phyloP scores from a whole-genome alignment of 2,888 invertebrate genomes.

The Ectemnius lituratus region DNA sequence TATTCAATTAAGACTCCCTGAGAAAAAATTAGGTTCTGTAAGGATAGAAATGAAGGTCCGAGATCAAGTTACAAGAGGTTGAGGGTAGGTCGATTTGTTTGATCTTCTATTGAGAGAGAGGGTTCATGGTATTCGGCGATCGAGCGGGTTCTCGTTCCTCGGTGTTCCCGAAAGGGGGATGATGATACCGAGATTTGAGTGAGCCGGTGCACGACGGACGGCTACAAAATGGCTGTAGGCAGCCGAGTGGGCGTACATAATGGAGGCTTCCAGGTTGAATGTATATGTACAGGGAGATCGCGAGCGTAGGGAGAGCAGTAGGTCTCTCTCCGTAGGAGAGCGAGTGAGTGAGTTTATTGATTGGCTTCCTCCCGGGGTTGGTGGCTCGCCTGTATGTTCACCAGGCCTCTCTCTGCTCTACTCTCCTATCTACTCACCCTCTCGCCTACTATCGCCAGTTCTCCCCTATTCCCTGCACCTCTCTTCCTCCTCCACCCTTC shows the following conservation, averaged over 20 bases:
- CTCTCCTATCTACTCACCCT: constrained; percentile 40
- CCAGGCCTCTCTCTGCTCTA: constrained; percentile 54
- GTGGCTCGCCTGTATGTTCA: constrained; percentile 56
- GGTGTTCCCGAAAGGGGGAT: constrained; percentile 35
- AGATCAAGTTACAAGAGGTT: constrained; percentile 10
- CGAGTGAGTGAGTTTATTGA: constrained; percentile 75
- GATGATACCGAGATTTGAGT: constrained; percentile 49
- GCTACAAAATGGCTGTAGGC: constrained; percentile 77
- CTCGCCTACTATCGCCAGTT: constrained; percentile 32
- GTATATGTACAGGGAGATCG: constrained; percentile 51
- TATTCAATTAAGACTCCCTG: background rate
- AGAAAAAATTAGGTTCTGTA: background rate
- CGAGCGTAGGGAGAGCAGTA: constrained; percentile 65
- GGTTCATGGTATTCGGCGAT: constrained; percentile 22
- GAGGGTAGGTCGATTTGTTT: constrained; percentile 25
- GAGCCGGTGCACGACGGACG: constrained; percentile 64
- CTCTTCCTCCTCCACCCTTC: constrained; percentile 22
- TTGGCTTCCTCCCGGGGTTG: constrained; percentile 76
- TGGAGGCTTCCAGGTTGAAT: constrained; percentile 73
- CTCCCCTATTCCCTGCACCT: constrained; percentile 33
- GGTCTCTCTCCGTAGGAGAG: constrained; percentile 66
- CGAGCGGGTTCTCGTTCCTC: constrained; percentile 29
- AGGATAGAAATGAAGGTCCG: background rate
- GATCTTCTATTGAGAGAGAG: constrained; percentile 24
- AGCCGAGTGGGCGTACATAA: constrained; percentile 77